Evolutionary conservation across 2,888 invertebrate species (phyloP), one percentile per base, ranked within the genome.

Genomic region (Hypena proboscidalis): DNA sequence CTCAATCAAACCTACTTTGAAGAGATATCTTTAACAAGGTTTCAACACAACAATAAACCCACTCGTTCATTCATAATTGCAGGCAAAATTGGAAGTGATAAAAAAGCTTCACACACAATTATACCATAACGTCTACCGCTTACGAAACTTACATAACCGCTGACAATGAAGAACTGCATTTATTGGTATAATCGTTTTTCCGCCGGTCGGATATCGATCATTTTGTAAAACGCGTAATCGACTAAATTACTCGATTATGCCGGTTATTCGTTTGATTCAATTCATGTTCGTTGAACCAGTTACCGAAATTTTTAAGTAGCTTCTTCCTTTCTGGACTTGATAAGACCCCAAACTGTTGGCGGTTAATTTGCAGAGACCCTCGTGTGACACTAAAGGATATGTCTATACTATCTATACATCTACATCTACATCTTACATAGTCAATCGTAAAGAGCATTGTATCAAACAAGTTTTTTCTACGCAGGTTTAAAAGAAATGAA

Each of bases 151-250:
- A 65, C 56, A 38, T 55, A 65, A 61, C 43, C 26, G 54, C 36
- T 38, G 47, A 40, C 29, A 15, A 22, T 7, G 21, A 30, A 17
- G 15, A 17, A 17, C 20, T 15, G 22, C 9, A 20, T 11, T 15
- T 55, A 54, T 36, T 55, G 38, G n/a, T 11, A 31, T 31, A 55
- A 53, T 36, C 26, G 43, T 30, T 29, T 8, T 25, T 31, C 8
- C 23, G 17, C 23, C 23, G 5, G 14, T 67, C 67, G 71, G 71
- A 68, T 64, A 69, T 71, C 55, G 61, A 53, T 56, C 42, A 72
- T 72, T 72, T 70, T 54, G 63, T 70, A 58, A 63, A 61, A 55
- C 44, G 25, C 49, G 48, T 57, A 52, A 64, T 57, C 34, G 55
- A 37, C 41, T 46, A 57, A 56, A 40, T 29, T 31, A 33, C 13